A percentile compares a stretch with the other conserved stretches of the same genome.
Conservation (phyloP, 2,888 invertebrate genomes). For the Limnephilus marmoratus region DNA sequence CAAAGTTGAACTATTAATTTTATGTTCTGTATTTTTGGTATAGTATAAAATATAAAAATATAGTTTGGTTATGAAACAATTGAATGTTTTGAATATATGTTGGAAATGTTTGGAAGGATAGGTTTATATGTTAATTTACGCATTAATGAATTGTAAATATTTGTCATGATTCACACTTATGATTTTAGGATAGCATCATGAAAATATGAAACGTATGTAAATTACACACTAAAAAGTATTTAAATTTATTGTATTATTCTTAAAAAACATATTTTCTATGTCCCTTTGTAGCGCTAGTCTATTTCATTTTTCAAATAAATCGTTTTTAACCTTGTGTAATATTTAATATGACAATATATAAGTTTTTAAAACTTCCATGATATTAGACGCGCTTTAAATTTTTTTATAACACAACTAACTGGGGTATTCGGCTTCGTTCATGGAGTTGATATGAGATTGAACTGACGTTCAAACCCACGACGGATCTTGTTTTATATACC, state of each 20-base stretch:
- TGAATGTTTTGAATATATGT: constrained; percentile 18
- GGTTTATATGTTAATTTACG: not conserved
- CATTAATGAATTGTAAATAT: constrained; percentile 41
- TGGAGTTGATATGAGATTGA: too few species aligned
- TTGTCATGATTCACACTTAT: constrained; percentile 31
- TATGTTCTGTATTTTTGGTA: constrained; percentile 10
- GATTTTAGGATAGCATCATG: constrained; percentile 18
- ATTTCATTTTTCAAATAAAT: not conserved
- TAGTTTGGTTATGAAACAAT: not conserved
- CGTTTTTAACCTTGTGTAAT: not conserved
- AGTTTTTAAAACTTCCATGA: not conserved
- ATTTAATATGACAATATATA: not conserved
- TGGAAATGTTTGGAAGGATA: constrained; percentile 14
- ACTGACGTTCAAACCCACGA: too few species aligned
- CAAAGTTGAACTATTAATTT: constrained; percentile 5
- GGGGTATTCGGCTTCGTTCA: too few species aligned
- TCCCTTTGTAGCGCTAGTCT: not conserved
- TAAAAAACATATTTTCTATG: not conserved
- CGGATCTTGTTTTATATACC: too few species aligned
- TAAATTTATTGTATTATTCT: constrained; percentile 5
- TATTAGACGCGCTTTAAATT: not conserved
- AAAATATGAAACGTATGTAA: not conserved
- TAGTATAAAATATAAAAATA: not conserved
- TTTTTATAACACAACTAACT: too few species aligned
- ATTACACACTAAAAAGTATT: constrained; percentile 25